phyloP scores from a whole-genome alignment of 1,140 invertebrate genomes.

The Atta cephalotes region DNA sequence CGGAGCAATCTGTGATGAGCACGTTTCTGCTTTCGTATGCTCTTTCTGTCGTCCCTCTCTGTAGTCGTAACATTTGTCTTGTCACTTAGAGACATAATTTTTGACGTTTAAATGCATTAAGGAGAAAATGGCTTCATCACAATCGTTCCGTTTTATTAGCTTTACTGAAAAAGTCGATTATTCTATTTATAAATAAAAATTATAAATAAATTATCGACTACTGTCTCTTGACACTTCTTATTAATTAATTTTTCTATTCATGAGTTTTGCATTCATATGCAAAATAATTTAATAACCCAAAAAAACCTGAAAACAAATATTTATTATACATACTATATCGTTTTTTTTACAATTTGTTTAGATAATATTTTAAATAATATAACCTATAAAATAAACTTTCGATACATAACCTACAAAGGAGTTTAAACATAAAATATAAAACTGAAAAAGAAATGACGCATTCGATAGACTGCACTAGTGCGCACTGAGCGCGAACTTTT shows the following conservation, averaged over 20 bases:
- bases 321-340: neutral
- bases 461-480: too few species aligned
- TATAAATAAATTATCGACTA: neutral
- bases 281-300: neutral
- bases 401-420: neutral
- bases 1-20: slow-evolving; percentile 83
- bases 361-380: neutral
- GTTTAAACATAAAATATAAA: too few species aligned
- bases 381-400: neutral
- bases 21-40: slow-evolving; percentile 84
- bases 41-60: slow-evolving; percentile 76
- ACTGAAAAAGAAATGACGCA: too few species aligned
- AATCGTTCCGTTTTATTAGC: neutral
- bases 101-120: neutral
- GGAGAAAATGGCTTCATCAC: neutral
- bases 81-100: slow-evolving; percentile 33
- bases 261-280: neutral
- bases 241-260: neutral
- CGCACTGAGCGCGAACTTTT: too few species aligned
- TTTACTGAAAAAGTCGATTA: neutral
- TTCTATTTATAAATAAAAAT: neutral
- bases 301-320: neutral
- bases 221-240: too few species aligned
- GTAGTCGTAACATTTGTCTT: neutral
- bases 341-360: neutral